These are phyloP conservation scores for Tauraco hartlaubi DNA, from an alignment of 2,797 vertebrate genomes.

Conservation along the genomic window DNA sequence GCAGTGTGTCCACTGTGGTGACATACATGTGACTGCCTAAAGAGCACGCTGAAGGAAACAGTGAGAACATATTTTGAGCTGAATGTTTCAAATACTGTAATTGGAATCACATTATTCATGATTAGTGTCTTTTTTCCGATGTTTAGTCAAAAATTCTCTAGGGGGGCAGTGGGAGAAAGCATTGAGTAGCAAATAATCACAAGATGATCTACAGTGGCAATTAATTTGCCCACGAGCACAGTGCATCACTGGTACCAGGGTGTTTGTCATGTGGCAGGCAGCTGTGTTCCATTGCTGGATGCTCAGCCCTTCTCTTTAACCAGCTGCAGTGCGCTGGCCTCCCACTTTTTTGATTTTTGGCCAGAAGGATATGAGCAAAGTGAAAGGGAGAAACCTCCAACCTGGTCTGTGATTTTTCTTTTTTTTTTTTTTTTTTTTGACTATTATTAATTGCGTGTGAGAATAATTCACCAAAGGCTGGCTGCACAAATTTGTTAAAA, in stretches of 20 bases:
- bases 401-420: not conserved
- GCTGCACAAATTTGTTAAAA: not conserved
- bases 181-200: not conserved
- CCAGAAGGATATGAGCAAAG: not conserved
- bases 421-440: not conserved
- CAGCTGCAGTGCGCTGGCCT: not conserved
- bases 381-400: not conserved
- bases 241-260: not conserved
- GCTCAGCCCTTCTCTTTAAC: not conserved
- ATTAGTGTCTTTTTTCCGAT: not conserved
- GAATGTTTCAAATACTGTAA: not conserved
- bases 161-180: not conserved
- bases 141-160: not conserved
- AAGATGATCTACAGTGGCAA: not conserved
- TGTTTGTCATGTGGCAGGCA: not conserved
- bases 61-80: not conserved
- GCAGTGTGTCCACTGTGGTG: not conserved
- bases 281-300: not conserved
- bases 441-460: not conserved
- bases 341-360: not conserved
- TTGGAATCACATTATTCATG: not conserved
- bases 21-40: not conserved
- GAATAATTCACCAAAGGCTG: not conserved
- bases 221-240: not conserved
- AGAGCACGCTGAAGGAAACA: not conserved